Evolutionary conservation across 92 coral and sea anemone species (phyloP), one percentile per base, ranked within the genome.

Genomic region (Micromussa lordhowensis): DNA sequence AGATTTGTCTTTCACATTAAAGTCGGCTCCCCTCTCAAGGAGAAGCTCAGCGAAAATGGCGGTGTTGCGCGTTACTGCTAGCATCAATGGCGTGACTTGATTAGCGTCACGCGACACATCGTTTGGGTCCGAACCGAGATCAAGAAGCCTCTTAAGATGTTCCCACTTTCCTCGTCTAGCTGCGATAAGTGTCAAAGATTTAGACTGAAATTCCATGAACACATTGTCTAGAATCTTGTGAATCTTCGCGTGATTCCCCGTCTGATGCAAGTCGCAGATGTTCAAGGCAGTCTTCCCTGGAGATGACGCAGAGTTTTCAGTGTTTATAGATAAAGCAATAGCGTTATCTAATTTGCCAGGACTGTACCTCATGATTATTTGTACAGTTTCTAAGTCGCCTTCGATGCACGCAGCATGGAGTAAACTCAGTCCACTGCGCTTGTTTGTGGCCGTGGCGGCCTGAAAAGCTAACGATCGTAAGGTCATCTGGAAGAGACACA

Each of bases 351-450:
- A 84, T 61, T 90, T 87, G 40, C 91, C 92, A 18, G 94, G 96
- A 70, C 96, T 88, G 81, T 88, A 85, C 73, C 85, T 68, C 49
- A 87, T 68, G 34, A 93, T 90, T 32, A 91, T 88, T 59, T 89
- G 84, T 24, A 93, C 89, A 38, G 94, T 91, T 86, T 86, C 70
- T 12, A 87, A 68, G 68, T 93, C 93, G 29, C 91, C 92, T 81
- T 88, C 88, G 32, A 93, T 88, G 70, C 96, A 93, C 21, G 94
- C 96, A 36, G 96, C 94, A 31, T 93, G 96, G 49, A 93, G 90
- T 36, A 77, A 75, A 74, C 96, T 93, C 61, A 91, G 78, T 38
- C 96, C 94, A 76, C 91, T 86, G 75, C 66, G 55, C 28, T n/a
- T 34, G 44, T 51, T 54, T n/a, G 96, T 89, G 2, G 91, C 81